Evolutionary conservation across 2,797 vertebrate genomes (phyloP).

Genomic region (Lophura swinhoii): DNA sequence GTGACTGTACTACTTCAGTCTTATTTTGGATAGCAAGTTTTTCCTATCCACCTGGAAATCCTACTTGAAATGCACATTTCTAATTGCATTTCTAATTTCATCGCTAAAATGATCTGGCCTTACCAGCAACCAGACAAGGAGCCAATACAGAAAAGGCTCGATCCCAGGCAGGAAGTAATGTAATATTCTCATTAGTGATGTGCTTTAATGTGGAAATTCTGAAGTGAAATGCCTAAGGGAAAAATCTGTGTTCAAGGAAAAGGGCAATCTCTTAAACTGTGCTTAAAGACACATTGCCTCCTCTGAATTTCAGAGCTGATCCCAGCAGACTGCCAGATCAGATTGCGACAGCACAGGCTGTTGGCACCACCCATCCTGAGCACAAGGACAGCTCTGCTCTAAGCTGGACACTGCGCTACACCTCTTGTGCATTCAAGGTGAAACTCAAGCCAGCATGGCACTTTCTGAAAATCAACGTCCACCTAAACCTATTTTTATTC

Average conservation of each 20-base stretch:
- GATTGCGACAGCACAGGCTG: background rate
- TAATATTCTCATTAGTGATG: background rate
- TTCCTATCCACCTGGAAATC: background rate
- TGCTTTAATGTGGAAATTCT: background rate
- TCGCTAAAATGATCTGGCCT: background rate
- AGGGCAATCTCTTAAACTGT: background rate
- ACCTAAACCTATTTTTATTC: background rate
- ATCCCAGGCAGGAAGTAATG: background rate
- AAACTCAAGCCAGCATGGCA: rapidly evolving
- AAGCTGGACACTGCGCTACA: background rate
- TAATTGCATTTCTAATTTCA: background rate
- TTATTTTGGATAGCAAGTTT: background rate
- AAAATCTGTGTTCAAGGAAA: background rate
- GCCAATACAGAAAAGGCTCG: background rate
- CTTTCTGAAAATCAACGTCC: background rate
- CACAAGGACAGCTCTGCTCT: background rate
- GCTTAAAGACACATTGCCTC: background rate
- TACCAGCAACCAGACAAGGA: background rate
- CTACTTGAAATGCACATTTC: background rate
- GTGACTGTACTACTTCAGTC: background rate
- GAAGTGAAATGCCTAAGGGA: background rate
- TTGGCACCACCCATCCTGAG: background rate
- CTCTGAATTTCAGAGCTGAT: background rate
- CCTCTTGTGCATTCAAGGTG: rapidly evolving
- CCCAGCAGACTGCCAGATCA: background rate